Evolutionary conservation across 1,140 invertebrate species (phyloP).

Genomic region (Drosophila nannoptera): DNA sequence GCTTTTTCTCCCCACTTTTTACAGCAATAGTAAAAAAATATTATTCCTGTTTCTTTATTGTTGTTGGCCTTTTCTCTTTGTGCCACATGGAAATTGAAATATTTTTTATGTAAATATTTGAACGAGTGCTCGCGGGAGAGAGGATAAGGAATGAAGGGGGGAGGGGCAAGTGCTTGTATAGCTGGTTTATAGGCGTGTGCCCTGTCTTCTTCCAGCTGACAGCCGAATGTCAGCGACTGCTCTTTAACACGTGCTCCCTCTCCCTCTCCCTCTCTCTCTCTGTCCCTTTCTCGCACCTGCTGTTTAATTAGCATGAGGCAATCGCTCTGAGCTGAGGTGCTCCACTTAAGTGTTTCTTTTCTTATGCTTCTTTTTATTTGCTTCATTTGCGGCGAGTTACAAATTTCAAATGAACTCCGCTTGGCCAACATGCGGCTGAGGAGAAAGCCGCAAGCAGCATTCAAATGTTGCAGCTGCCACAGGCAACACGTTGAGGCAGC

Average conservation of each 20-base stretch:
- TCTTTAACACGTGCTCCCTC: neutral
- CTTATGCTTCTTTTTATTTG: conserved; percentile 33
- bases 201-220: conserved; percentile 13
- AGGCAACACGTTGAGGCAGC: conserved; percentile 8
- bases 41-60: conserved; percentile 2
- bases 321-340: conserved; percentile 40
- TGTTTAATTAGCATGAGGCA: conserved; percentile 43
- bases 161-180: neutral
- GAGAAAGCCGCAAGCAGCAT: conserved; percentile 29
- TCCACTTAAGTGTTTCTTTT: conserved; percentile 43
- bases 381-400: conserved; percentile 48
- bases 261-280: conserved; percentile 1
- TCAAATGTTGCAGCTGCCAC: conserved; percentile 48
- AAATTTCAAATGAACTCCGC: conserved; percentile 66
- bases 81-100: conserved; percentile 38
- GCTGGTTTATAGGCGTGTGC: conserved; percentile 19
- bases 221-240: conserved; percentile 25
- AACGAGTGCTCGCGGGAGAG: neutral
- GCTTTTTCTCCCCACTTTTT: conserved; percentile 16
- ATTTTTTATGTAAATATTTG: conserved; percentile 54
- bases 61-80: conserved; percentile 24
- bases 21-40: conserved; percentile 22
- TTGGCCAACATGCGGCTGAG: conserved; percentile 15
- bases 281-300: conserved; percentile 14
- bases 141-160: neutral